Base-by-base conservation (phyloP, 2,888 invertebrate genomes). In the Gastracanthus pulcherrimus region DNA sequence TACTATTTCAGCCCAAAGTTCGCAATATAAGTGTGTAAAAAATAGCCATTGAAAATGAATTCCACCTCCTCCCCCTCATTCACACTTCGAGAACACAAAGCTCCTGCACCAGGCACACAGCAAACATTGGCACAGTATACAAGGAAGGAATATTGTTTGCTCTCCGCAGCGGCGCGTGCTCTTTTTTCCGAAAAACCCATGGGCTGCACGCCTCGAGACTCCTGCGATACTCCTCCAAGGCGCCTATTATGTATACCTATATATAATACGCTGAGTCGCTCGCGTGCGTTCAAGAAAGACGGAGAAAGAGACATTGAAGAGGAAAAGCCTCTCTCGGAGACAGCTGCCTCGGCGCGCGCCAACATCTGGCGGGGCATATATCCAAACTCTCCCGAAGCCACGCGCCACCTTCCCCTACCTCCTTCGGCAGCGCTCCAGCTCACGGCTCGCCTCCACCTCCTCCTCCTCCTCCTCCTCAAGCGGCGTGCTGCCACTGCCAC, bases 331-430 rank as follows among this genome's bases (percentile, higher is more conserved):
- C 45, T 45, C 78, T 81, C 74, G 66, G 82, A 84, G 85, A 85
- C 90, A 88, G 89, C 88, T 89, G 86, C 86, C 84, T 86, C 86
- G 83, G 85, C 85, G 85, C 85, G 85, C 51, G 58, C 76, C 60
- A 88, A 88, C 89, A 88, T 89, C 89, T 88, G 89, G 88, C 88
- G 88, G 86, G 86, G 87, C n/a, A n/a, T n/a, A n/a, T n/a, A n/a
- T n/a, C n/a, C n/a, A n/a, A n/a, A n/a, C n/a, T n/a, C 86, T 19
- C 87, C 86, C 86, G 88, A 87, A 89, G 90, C 89, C 90, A 90
- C 90, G 90, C 90, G 90, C 90, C 90, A 87, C 85, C 86, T 87
- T 87, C 86, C 87, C 87, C 86, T 87, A 85, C 82, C n/a, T n/a
- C 84, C 84, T 84, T n/a, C n/a, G n/a, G n/a, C n/a, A n/a, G n/a